phyloP scores from a whole-genome alignment of 2,797 vertebrate species.

The Acestrorhynchus altus region DNA sequence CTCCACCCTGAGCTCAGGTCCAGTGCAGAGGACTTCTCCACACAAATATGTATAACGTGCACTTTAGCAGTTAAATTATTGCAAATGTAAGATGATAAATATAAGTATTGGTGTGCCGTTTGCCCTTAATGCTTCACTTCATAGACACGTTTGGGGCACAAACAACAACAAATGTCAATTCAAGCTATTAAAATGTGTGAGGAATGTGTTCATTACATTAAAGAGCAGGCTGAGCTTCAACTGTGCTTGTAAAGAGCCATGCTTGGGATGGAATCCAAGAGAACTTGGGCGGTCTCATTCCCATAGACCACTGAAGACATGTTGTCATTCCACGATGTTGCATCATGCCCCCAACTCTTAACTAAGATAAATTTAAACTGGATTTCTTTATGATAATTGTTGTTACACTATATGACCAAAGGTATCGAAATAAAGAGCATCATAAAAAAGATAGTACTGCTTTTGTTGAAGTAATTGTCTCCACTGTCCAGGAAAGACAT shows the following conservation, averaged over 20 bases:
- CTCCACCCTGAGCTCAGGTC: not conserved
- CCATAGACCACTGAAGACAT: not conserved
- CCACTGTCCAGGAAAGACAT: no score
- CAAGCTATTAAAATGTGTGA: constrained; percentile 11
- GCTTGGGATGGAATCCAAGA: not conserved
- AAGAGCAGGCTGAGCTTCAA: not conserved
- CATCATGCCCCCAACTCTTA: no score
- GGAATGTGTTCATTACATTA: constrained; percentile 15
- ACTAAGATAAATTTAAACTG: no score
- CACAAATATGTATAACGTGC: not conserved
- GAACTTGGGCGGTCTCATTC: not conserved
- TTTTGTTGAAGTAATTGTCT: no score
- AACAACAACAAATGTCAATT: not conserved
- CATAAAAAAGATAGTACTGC: no score
- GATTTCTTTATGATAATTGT: no score
- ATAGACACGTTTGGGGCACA: not conserved
- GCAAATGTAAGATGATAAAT: not conserved
- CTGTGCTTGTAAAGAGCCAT: not conserved
- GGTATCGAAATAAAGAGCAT: no score
- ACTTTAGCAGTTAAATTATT: not conserved
- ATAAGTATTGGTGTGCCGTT: not conserved
- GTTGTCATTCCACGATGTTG: no score
- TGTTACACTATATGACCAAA: no score
- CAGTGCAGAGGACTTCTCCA: not conserved
- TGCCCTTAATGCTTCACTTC: not conserved